Base-by-base conservation (phyloP, 2,888 invertebrate species). In the Cryptophagus acutangulus region DNA sequence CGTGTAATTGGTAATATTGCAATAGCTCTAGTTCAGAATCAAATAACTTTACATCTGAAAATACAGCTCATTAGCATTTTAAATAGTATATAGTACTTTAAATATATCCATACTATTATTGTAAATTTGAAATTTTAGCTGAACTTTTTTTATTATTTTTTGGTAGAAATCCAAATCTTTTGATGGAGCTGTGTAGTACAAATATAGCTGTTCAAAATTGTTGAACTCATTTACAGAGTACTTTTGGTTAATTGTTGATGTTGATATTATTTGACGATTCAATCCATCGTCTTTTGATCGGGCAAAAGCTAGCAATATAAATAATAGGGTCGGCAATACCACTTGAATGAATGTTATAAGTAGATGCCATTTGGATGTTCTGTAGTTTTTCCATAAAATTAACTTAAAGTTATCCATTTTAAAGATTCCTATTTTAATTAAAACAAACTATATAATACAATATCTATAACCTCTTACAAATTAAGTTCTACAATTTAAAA, bases 341-440 rank as follows among this genome's bases (percentile, higher is more conserved):
- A 63, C 50, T 52, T 68, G 67, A 10, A 57, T 54, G 17, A 61
- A 36, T 9, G 66, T 63, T 43, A 66, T 48, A 14, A 68, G 42
- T 57, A 62, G 66, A 48, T 66, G 65, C 9, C 65, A 54, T 45
- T 59, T 63, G 29, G 69, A 50, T 15, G 67, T 64, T 8, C 61
- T 50, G 0, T 49, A 49, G 39, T 65, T 65, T 38, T 69, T 68
- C 67, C 68, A 69, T 30, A 64, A 30, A 8, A 66, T 52, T 14
- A 66, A 54, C 36, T 54, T 55, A n/a, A 66, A 43, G n/a, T n/a
- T n/a, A n/a, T n/a, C n/a, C n/a, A n/a, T n/a, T n/a, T n/a, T n/a
- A n/a, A n/a, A n/a, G n/a, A n/a, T n/a, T n/a, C n/a, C n/a, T n/a
- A n/a, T n/a, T n/a, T n/a, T n/a, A n/a, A n/a, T n/a, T n/a, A n/a